Evolutionary conservation across 2,888 invertebrate genomes (phyloP).

Genomic region (Eupithecia vulgata): DNA sequence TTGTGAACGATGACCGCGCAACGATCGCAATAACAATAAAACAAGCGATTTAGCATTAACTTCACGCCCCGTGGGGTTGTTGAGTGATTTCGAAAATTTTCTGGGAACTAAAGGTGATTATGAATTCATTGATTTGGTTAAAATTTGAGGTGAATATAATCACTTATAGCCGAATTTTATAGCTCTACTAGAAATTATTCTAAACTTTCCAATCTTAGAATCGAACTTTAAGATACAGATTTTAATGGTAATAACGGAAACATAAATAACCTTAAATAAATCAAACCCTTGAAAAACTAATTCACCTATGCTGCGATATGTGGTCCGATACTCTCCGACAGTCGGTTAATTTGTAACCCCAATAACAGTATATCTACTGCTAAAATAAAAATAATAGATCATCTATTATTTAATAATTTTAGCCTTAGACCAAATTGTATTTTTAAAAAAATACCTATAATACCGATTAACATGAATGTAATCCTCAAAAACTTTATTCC

Average conservation of each 20-base stretch:
- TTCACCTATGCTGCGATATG: no score
- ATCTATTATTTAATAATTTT: no score
- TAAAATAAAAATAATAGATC: no score
- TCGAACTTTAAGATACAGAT: neutral
- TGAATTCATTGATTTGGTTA: conserved; percentile 10
- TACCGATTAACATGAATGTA: neutral
- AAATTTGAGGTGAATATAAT: neutral
- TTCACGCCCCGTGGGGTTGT: conserved; percentile 47
- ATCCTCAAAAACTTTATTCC: neutral
- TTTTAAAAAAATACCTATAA: no score
- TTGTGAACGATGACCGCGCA: conserved; percentile 57
- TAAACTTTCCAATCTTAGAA: no score
- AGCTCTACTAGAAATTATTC: neutral
- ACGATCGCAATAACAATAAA: conserved; percentile 70
- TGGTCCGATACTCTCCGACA: no score
- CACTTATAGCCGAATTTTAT: neutral
- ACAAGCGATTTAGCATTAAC: conserved; percentile 69
- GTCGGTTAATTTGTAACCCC: no score
- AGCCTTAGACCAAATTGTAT: no score
- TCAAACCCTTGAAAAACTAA: neutral
- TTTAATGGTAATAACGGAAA: neutral
- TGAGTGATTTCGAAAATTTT: conserved; percentile 35
- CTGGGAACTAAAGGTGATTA: conserved; percentile 15
- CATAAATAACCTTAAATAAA: neutral
- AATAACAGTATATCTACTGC: no score